Conservation (phyloP, 2,797 vertebrate species). For the Falco rusticolus region DNA sequence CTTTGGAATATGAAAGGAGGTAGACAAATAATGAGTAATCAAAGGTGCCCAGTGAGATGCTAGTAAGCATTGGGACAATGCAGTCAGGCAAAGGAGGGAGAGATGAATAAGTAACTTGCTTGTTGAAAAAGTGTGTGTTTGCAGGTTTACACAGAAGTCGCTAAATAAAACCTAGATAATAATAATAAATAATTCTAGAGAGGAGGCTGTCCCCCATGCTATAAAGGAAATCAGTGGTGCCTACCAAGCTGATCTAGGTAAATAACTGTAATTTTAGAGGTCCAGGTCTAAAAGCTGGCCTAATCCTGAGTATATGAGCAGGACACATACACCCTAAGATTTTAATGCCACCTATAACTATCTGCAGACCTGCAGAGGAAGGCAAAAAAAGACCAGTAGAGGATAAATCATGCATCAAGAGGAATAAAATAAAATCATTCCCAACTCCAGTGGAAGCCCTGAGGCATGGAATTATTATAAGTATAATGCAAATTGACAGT, state of each 20-base stretch:
- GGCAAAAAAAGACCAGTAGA: background rate
- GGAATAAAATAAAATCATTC: constrained; percentile 28
- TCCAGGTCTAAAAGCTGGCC: background rate
- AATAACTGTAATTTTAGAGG: background rate
- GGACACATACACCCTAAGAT: background rate
- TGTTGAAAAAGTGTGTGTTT: background rate
- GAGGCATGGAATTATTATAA: constrained; percentile 44
- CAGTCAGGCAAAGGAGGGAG: background rate
- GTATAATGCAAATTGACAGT: constrained; percentile 36
- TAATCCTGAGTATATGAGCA: background rate
- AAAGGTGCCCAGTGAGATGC: background rate
- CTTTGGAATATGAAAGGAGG: background rate
- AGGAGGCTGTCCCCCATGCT: background rate
- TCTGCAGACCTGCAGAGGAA: background rate
- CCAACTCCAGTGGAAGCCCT: constrained; percentile 20
- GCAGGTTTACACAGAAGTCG: background rate
- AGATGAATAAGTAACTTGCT: background rate
- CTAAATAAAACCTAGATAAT: background rate
- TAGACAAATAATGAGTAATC: background rate
- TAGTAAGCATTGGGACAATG: background rate
- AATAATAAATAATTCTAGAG: background rate
- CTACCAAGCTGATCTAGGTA: background rate
- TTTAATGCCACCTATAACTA: background rate
- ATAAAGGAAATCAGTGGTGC: background rate
- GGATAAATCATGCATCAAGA: background rate